These are phyloP conservation scores for Ephydatia muelleri DNA, from an alignment of 37 sponge, comb jelly and placozoan species.

Conservation along the genomic window DNA sequence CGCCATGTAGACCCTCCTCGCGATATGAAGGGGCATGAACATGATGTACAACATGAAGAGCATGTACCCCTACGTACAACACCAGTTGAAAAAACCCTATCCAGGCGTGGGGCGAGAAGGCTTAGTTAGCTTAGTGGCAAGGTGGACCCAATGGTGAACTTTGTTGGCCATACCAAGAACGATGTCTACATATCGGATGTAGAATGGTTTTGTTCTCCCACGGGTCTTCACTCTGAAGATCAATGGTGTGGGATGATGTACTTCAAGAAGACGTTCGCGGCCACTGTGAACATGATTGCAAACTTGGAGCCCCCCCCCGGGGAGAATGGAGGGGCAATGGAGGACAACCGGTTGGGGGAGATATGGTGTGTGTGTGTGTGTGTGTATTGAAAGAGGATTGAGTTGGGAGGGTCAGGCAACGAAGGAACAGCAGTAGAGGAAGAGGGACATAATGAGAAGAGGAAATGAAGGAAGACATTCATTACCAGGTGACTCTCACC, in stretches of 20 bases:
- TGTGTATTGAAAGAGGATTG: neutral
- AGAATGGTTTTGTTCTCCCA: conserved; percentile 99
- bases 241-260: conserved; percentile 94
- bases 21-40: conserved; percentile 91
- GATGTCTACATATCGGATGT: conserved; percentile 84
- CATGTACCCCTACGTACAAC: conserved; percentile 83
- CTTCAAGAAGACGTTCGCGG: conserved; percentile 61
- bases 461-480: neutral
- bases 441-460: neutral
- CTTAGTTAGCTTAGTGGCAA: neutral
- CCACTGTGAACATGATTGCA: conserved; percentile 85
- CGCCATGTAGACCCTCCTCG: conserved; percentile 88
- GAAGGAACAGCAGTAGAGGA: neutral
- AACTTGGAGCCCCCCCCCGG: conserved; percentile 61
- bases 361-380: too few species aligned
- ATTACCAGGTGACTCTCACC: neutral
- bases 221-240: conserved; percentile 89
- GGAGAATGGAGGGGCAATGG: neutral
- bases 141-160: too few species aligned
- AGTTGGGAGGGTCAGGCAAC: neutral
- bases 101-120: neutral
- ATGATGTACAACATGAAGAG: conserved; percentile 88
- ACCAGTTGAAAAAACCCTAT: conserved; percentile 72
- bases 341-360: neutral
- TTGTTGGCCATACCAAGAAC: conserved; percentile 61